phyloP scores from a whole-genome alignment of 2,797 vertebrate genomes.

The Okamejei kenojei region DNA sequence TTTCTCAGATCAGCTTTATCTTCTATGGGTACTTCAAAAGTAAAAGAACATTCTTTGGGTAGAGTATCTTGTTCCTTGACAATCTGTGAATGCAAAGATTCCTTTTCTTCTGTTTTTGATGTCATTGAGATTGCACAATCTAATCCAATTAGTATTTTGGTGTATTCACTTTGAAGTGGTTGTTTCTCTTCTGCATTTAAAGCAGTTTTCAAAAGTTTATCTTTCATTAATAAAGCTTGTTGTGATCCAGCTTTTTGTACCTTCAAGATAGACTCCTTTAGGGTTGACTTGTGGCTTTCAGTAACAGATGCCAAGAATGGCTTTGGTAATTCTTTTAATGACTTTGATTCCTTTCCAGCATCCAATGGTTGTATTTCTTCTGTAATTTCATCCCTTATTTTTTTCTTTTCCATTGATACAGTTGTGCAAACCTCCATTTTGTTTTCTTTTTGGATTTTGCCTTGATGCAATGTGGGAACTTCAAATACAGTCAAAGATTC shows the following conservation, averaged over 20 bases:
- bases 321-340: conserved; percentile 49
- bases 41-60: conserved; percentile 58
- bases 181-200: conserved; percentile 61
- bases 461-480: conserved; percentile 53
- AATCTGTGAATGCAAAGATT: conserved; percentile 63
- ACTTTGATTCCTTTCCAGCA: conserved; percentile 48
- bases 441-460: conserved; percentile 64
- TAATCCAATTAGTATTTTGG: conserved; percentile 53
- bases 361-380: conserved; percentile 53
- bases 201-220: conserved; percentile 53
- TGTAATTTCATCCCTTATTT: conserved; percentile 58
- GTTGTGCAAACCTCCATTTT: conserved; percentile 64
- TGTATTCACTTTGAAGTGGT: conserved; percentile 55
- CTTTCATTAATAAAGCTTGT: conserved; percentile 52
- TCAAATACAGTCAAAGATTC: conserved; percentile 58
- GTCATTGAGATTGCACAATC: conserved; percentile 51
- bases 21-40: conserved; percentile 55
- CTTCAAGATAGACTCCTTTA: conserved; percentile 56
- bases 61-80: conserved; percentile 61
- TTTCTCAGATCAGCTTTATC: conserved; percentile 56
- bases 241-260: conserved; percentile 52
- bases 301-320: conserved; percentile 53
- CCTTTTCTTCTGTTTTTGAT: conserved; percentile 58
- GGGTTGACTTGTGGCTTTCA: conserved; percentile 55
- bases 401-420: conserved; percentile 56